A percentile compares a stretch with the other conserved stretches of the same genome.
Evolutionary conservation across 2,888 invertebrate species (phyloP).

Genomic region (Callyntrura guangdongensis): DNA sequence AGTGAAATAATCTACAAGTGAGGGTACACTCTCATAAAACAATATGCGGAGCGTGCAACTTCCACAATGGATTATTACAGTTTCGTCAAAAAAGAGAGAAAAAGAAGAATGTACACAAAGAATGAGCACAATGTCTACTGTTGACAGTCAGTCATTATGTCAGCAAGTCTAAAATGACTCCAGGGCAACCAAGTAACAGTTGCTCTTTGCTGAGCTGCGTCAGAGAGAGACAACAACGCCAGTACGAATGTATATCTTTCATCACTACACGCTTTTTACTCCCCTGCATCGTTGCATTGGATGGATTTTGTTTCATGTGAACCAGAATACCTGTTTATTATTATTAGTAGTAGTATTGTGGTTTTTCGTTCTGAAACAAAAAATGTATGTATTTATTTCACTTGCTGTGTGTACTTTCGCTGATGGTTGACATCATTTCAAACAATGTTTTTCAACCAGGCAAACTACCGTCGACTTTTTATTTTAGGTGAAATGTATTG

Average conservation of each 20-base stretch:
- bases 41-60: neutral
- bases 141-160: constrained; percentile 68
- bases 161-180: constrained; percentile 58
- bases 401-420: too few relatives aligned
- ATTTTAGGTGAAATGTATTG: too few relatives aligned
- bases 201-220: constrained; percentile 20
- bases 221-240: too few relatives aligned
- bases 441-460: too few relatives aligned
- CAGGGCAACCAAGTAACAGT: constrained; percentile 56
- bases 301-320: neutral
- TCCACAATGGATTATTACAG: constrained; percentile 6
- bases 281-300: neutral
- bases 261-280: neutral
- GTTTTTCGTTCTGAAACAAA: neutral
- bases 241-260: neutral
- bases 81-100: constrained; percentile 6
- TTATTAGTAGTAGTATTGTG: neutral
- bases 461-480: too few relatives aligned
- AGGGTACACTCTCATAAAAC: constrained; percentile 13
- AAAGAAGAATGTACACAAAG: neutral
- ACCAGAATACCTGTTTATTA: neutral
- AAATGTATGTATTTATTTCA: too few relatives aligned
- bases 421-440: too few relatives aligned
- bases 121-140: neutral
- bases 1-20: constrained; percentile 29